Evolutionary conservation across 1,140 invertebrate species (phyloP).

Genomic region (Drosophila tristis): DNA sequence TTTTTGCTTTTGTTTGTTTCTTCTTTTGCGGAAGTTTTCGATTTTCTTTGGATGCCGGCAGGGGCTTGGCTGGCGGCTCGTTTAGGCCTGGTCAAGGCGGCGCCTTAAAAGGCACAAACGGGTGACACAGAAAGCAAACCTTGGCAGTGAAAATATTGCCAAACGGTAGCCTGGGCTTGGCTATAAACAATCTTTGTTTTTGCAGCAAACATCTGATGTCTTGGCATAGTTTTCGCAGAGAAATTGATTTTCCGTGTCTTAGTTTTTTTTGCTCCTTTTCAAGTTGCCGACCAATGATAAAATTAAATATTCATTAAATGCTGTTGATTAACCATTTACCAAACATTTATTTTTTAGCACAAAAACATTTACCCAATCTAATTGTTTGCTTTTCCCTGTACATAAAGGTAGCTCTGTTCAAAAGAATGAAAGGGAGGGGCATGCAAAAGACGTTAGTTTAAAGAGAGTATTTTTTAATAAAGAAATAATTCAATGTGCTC

Average conservation of each 20-base stretch:
- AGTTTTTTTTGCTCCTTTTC: not conserved
- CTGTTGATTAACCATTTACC: slow-evolving; percentile 31
- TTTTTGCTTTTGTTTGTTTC: not conserved
- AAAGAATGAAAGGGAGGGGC: too few species aligned
- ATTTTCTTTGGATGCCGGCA: slow-evolving; percentile 9
- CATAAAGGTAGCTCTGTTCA: too few species aligned
- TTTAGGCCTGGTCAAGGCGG: slow-evolving; percentile 26
- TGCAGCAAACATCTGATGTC: slow-evolving; percentile 29
- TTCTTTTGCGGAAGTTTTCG: slow-evolving; percentile 34
- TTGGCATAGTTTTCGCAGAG: slow-evolving; percentile 46
- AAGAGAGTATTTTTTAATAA: too few species aligned
- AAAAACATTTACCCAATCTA: too few species aligned
- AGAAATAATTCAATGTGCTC: too few species aligned
- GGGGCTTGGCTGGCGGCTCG: slow-evolving; percentile 3
- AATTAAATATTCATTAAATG: slow-evolving; percentile 18
- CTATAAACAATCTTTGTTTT: slow-evolving; percentile 19
- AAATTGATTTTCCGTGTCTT: slow-evolving; percentile 32
- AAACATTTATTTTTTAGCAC: too few species aligned
- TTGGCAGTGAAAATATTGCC: slow-evolving; percentile 59
- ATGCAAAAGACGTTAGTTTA: too few species aligned
- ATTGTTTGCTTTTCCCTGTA: too few species aligned
- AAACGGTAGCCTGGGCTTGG: slow-evolving; percentile 34
- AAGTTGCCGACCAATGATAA: slow-evolving; percentile 4
- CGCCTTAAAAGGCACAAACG: slow-evolving; percentile 51
- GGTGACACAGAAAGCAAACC: slow-evolving; percentile 54